Evolutionary conservation across 2,113 vertebrate genomes (phyloP).

Genomic region (Urocynchramus pylzowi): DNA sequence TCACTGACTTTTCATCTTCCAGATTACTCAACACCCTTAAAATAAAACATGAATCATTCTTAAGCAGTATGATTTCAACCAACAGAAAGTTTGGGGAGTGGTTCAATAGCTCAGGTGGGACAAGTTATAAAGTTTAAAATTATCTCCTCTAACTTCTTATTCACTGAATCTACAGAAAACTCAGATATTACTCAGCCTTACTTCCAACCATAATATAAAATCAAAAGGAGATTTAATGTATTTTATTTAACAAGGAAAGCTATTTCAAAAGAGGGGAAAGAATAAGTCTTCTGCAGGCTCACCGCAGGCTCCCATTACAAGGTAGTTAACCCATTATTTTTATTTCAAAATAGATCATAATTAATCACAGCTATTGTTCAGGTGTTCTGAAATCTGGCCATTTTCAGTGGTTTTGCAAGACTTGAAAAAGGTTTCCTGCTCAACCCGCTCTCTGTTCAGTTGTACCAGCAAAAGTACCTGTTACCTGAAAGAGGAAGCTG

Average conservation of each 20-base stretch:
- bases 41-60: neutral
- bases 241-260: neutral
- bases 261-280: neutral
- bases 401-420: neutral
- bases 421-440: neutral
- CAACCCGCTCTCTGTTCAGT: neutral
- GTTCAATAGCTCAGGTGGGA: neutral
- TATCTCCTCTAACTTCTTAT: neutral
- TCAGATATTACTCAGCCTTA: neutral
- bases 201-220: neutral
- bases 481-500: neutral
- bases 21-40: neutral
- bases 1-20: neutral
- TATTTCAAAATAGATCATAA: neutral
- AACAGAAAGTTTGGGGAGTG: neutral
- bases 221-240: neutral
- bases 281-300: neutral
- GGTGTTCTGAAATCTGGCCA: neutral
- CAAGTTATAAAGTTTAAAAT: neutral
- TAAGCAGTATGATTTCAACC: neutral
- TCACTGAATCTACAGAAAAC: neutral
- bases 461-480: neutral
- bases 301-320: neutral
- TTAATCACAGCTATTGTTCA: constrained; percentile 15
- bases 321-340: constrained; percentile 15